Conservation (phyloP, 2,113 vertebrate genomes). For the Herpailurus yagouaroundi region DNA sequence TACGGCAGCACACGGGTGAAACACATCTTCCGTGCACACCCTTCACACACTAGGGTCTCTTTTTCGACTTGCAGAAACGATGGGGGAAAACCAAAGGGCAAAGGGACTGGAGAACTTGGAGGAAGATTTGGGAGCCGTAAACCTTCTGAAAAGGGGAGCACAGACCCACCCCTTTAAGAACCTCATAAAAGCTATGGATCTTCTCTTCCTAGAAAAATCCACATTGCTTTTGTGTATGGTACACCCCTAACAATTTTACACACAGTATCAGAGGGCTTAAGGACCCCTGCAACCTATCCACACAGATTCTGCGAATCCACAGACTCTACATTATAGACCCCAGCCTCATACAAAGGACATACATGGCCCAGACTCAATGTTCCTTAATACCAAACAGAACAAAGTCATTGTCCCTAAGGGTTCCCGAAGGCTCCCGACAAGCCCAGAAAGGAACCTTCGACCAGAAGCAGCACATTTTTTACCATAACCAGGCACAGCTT, state of each 20-base stretch:
- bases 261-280: not conserved
- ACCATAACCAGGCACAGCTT: not conserved
- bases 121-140: not conserved
- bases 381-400: not conserved
- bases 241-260: not conserved
- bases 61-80: not conserved
- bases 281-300: not conserved
- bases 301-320: not conserved
- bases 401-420: not conserved
- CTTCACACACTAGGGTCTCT: not conserved
- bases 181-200: not conserved
- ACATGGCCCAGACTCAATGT: not conserved
- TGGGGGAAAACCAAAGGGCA: not conserved
- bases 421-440: not conserved
- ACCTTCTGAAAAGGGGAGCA: not conserved
- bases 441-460: not conserved
- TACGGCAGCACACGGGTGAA: not conserved
- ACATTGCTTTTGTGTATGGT: not conserved
- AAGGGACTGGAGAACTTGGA: not conserved
- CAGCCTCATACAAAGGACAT: conserved; percentile 3
- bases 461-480: not conserved
- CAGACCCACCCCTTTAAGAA: not conserved
- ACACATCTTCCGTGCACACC: not conserved
- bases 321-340: not conserved
- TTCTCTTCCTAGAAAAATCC: conserved; percentile 38